Base-by-base conservation (phyloP, 92 coral and sea anemone genomes). In the Pocillopora grandis region DNA sequence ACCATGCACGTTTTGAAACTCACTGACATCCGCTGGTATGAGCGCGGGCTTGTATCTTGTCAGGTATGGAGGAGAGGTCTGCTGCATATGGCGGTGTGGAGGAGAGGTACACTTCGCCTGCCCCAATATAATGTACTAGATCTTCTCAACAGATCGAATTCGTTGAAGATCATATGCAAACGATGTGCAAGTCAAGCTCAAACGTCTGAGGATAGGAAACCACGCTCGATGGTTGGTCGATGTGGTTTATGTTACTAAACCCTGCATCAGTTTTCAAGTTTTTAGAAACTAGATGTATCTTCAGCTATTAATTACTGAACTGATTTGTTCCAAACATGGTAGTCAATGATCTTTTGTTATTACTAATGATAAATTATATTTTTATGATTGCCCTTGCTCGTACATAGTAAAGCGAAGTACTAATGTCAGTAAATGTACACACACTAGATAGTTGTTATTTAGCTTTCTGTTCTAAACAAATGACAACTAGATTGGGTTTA, bases 171-270 rank as follows among this genome's bases (percentile, higher is more conserved):
- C 48, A 73, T 83, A 17, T 83, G 80, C 56, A 63, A 63, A 17
- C 23, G 80, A 49, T 62, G 61, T 17, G 14, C 56, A 17, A 83
- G 59, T n/a, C 72, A 83, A 73, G 56, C 31, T 12, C 80, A 73
- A 83, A 73, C 80, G 57, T 59, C 58, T 9, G 80, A 83, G 2
- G 86, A 11, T 13, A 73, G 57, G 31, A 83, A 74, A 83, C 74
- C 72, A 3, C 64, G 79, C 10, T 60, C 86, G 55, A 83, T 83
- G 86, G 86, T 83, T 62, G 35, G 12, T 5, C 8, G 52, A 3
- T 42, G 52, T 7, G 52, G 52, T 3, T 42, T 42, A 42, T 42
- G 52, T 42, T 42, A 7, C 8, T 3, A 42, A 3, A 3, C 52
- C 5, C 52, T 20, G 42, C 56, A 10, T 35, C 52, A 70, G 35